These are phyloP conservation scores for Troilus luridus DNA, from an alignment of 2,888 invertebrate genomes.

Conservation along the genomic window DNA sequence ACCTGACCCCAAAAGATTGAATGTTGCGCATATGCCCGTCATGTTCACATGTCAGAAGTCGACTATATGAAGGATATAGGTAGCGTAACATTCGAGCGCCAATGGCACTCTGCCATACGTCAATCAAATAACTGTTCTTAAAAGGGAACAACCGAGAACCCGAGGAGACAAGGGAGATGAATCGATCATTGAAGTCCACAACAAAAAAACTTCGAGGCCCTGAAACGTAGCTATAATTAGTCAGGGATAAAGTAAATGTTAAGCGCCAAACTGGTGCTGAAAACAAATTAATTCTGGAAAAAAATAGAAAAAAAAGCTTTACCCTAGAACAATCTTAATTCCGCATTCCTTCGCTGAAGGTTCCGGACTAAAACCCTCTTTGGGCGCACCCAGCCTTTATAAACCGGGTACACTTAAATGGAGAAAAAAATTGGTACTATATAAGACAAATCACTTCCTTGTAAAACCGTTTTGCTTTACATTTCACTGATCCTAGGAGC, in stretches of 20 bases:
- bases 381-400: too few species aligned
- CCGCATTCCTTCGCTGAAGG: too few species aligned
- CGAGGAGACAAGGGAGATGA: not conserved
- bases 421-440: too few species aligned
- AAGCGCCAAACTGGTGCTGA: too few species aligned
- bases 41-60: not conserved
- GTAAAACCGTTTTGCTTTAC: too few species aligned
- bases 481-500: too few species aligned
- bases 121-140: not conserved
- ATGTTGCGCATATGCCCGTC: not conserved
- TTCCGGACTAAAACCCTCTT: too few species aligned
- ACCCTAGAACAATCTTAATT: too few species aligned
- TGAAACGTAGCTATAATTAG: not conserved
- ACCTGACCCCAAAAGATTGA: not conserved
- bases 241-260: not conserved
- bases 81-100: not conserved
- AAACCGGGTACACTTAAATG: too few species aligned
- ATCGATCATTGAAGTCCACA: not conserved
- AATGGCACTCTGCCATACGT: not conserved
- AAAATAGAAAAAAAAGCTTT: not conserved
- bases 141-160: not conserved
- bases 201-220: not conserved
- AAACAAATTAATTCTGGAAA: not conserved
- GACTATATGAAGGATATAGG: not conserved
- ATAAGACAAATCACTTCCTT: too few species aligned